These are phyloP conservation scores for Drosophila hydei DNA, from an alignment of 1,140 invertebrate species.

Conservation along the genomic window DNA sequence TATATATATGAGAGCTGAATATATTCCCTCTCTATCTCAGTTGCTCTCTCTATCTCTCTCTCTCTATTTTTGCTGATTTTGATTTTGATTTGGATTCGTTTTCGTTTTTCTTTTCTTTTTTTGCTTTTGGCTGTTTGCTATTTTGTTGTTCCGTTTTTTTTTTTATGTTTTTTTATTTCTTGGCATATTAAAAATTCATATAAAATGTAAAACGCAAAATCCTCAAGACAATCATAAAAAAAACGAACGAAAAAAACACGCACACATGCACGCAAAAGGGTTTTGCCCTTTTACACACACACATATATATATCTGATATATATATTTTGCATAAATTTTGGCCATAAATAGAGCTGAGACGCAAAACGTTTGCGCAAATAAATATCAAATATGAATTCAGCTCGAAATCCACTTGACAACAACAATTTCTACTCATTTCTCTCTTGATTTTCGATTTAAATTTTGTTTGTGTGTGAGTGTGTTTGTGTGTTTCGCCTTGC, in stretches of 20 bases:
- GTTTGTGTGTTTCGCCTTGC: not conserved
- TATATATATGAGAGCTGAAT: constrained; percentile 21
- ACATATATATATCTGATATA: not conserved
- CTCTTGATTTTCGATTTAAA: constrained; percentile 17
- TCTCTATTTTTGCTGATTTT: constrained; percentile 43
- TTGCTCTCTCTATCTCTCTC: too few species aligned
- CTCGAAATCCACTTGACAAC: constrained; percentile 50
- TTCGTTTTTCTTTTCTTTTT: constrained; percentile 39
- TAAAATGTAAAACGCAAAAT: constrained; percentile 80
- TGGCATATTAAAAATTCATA: constrained; percentile 79
- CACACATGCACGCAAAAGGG: constrained; percentile 8
- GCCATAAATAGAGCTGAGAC: constrained; percentile 40
- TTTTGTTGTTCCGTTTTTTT: constrained; percentile 21
- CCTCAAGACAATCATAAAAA: constrained; percentile 81
- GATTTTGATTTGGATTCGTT: constrained; percentile 64
- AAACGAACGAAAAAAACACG: not conserved
- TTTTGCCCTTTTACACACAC: constrained; percentile 1
- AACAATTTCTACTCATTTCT: not conserved
- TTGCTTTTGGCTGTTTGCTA: constrained; percentile 73
- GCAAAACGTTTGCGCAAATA: constrained; percentile 63
- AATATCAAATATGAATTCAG: constrained; percentile 71
- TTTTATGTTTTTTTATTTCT: constrained; percentile 30
- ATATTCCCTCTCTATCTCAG: too few species aligned
- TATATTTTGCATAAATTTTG: constrained; percentile 18
- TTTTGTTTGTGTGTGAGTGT: not conserved